Conservation (phyloP, 2,113 vertebrate species). For the Heteronetta atricapilla region DNA sequence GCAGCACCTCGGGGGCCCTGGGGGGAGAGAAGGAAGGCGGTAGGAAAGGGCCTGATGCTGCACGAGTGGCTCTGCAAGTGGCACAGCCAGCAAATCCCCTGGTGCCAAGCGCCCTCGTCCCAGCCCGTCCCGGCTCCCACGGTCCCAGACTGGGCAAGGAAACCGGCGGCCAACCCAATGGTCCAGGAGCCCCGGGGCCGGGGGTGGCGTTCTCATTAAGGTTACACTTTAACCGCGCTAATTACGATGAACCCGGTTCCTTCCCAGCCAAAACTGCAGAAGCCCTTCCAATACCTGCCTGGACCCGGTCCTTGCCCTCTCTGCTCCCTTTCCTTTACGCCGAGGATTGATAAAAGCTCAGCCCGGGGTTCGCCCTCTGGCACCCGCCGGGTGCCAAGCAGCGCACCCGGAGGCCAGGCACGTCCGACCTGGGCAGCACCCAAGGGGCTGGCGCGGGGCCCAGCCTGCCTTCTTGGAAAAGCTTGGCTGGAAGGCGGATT, state of each 20-base stretch:
- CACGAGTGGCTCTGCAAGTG: background rate
- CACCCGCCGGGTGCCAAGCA: background rate
- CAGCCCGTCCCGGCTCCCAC: too few relatives aligned
- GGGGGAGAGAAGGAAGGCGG: background rate
- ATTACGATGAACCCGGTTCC: background rate
- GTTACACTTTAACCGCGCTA: constrained; percentile 49
- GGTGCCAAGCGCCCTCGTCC: background rate
- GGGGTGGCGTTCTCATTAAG: background rate
- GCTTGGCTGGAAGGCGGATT: too few relatives aligned
- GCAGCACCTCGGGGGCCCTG: background rate
- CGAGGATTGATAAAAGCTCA: background rate
- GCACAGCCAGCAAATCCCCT: background rate
- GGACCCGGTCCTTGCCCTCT: constrained; percentile 31
- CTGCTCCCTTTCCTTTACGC: background rate
- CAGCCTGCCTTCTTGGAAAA: too few relatives aligned
- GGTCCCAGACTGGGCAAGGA: background rate
- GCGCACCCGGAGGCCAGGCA: background rate
- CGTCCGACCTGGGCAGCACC: background rate
- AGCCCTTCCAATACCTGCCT: constrained; percentile 7
- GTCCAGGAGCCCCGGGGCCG: background rate
- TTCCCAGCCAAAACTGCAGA: background rate
- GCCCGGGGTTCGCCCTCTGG: rapidly evolving
- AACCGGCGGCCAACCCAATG: background rate
- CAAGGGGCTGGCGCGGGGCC: background rate
- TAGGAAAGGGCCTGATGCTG: background rate